Evolutionary conservation across 2,113 vertebrate genomes (phyloP), one percentile per base, ranked within the genome.

Genomic region (Hiodon tergisus): DNA sequence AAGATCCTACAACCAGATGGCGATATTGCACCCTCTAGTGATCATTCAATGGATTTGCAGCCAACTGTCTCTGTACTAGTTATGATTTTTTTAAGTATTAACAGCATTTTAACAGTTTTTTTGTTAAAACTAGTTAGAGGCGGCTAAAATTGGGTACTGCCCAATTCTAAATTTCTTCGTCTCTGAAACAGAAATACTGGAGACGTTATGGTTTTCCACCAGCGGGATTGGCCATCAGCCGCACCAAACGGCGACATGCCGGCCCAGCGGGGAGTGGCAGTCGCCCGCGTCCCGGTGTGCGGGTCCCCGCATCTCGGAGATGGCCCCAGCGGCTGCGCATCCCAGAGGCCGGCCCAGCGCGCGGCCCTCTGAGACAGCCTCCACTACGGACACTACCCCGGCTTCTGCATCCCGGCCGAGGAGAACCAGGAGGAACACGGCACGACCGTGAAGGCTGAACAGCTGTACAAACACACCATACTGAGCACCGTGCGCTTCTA

Each of bases 371-470:
- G 84, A 2, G 95, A 95, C 46, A 89, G 84, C 50, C 85, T 98
- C 86, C 93, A 90, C 60, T 98, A 96, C 53, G 95, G 97, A 79
- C 93, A 98, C 85, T 96, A 94, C 67, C 97, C 98, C 3, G 97
- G 97, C 46, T 98, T 97, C 9, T 96, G 97, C 60, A 96, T 98
- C 88, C 97, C 97, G 0, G 97, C 97, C 0, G 97, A 99, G 80
- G 95, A 95, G 83, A 91, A 95, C 77, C 90, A 93, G 70, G 66
- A 92, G 77, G 95, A 98, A 89, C 95, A 94, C 87, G 93, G 91
- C 82, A 93, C 85, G 83, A 92, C 91, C 8, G 89, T 94, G 72
- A 93, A 86, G 81, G 94, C 89, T 0, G 93, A 92, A 71, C 88
- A 88, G 76, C 83, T 85, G 2, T 92, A 91, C 0, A 86, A 91